phyloP scores from a whole-genome alignment of 2,113 vertebrate genomes.

The Heterochromis multidens region DNA sequence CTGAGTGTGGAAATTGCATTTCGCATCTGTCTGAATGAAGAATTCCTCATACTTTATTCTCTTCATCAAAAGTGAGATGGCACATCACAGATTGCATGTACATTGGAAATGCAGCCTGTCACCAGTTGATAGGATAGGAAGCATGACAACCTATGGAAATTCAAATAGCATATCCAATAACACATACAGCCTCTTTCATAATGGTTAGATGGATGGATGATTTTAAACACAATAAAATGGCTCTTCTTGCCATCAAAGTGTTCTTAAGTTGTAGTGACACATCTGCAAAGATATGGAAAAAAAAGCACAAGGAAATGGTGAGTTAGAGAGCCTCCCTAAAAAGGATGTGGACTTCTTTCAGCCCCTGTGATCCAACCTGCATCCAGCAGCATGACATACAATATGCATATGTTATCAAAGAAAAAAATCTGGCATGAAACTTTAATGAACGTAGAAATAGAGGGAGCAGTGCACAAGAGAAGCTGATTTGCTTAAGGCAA shows the following conservation, averaged over 20 bases:
- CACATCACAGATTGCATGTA: conserved; percentile 38
- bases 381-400: conserved; percentile 63
- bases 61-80: conserved; percentile 39
- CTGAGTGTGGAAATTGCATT: conserved; percentile 6
- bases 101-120: conserved; percentile 27
- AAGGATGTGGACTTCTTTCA: conserved; percentile 18
- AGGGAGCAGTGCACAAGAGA: conserved; percentile 51
- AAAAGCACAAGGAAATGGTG: not conserved
- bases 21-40: conserved; percentile 28
- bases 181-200: conserved; percentile 5
- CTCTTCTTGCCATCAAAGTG: conserved; percentile 7
- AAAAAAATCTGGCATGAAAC: conserved; percentile 73
- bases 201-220: conserved; percentile 24
- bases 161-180: conserved; percentile 44
- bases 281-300: conserved; percentile 1
- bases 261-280: conserved; percentile 28
- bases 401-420: conserved; percentile 77
- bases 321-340: not conserved
- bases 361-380: conserved; percentile 57
- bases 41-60: conserved; percentile 28
- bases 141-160: conserved; percentile 45
- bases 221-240: conserved; percentile 39
- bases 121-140: not conserved
- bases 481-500: conserved; percentile 68
- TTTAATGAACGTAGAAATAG: conserved; percentile 70